Base-by-base conservation (phyloP, 2,888 invertebrate genomes). In the Aelia acuminata region DNA sequence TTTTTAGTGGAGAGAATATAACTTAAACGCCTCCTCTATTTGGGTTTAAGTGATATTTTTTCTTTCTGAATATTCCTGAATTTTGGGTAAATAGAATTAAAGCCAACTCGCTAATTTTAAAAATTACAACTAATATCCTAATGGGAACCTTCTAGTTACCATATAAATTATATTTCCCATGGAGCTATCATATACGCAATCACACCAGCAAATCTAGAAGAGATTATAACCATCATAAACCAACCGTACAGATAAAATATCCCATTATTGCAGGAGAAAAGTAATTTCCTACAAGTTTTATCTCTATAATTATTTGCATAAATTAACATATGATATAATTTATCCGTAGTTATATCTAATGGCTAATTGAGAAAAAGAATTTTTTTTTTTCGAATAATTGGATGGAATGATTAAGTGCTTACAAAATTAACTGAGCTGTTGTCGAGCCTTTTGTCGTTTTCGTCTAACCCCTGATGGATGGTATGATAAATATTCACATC, bases 371-470 rank as follows among this genome's bases (percentile, higher is more conserved):
- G 18, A 20, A 3, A 31, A 31, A 70, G 4, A 26, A 26, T 15
- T 4, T 13, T 31, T 5, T 35, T 43, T 80, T 80, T 80, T 43
- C 43, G 10, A 80, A 80, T 80, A 80, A 80, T 39, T 43, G 80
- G 43, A 80, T 7, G n/a, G 43, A 47, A 80, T 47, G 80, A 47
- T 80, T 39, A 80, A 80, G n/a, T 35, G 80, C 15, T 80, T 80
- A 80, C 39, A 80, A 80, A 80, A 80, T 80, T 80, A 80, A 80
- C 43, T 20, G 75, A 39, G 35, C 20, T 80, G 80, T 80, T 80
- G 80, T 80, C 80, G n/a, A 20, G 80, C 80, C 80, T 80, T 80
- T 80, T 80, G 80, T 80, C 43, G 43, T 80, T 80, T 80, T 80
- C 80, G 80, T 43, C 11, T n/a, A 1, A 10, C n/a, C 18, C 7